Evolutionary conservation across 2,888 invertebrate genomes (phyloP).

Genomic region (Tipula helvola): DNA sequence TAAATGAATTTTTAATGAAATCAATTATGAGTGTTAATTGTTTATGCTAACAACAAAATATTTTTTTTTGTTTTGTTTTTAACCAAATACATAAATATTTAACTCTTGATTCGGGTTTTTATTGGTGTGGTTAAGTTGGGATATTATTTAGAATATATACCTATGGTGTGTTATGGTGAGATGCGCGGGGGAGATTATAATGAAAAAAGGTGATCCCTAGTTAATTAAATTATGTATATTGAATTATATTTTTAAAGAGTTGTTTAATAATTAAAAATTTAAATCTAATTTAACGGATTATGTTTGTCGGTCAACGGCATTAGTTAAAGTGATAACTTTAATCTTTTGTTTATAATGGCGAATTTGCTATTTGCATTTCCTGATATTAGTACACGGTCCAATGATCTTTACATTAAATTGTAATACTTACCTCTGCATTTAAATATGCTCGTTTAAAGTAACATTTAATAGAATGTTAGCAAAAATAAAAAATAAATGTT

Average conservation of each 20-base stretch:
- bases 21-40: constrained; percentile 4
- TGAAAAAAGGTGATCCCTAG: neutral
- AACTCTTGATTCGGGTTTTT: neutral
- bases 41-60: neutral
- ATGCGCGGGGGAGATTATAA: neutral
- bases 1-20: neutral
- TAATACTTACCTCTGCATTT: too few species aligned
- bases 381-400: too few species aligned
- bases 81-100: neutral
- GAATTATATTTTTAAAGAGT: neutral
- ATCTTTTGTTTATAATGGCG: too few species aligned
- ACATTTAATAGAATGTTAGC: too few species aligned
- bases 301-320: neutral
- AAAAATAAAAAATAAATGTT: too few species aligned
- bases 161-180: neutral
- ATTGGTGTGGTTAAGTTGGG: neutral
- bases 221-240: neutral
- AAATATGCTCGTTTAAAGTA: too few species aligned
- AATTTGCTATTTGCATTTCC: too few species aligned
- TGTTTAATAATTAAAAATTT: neutral
- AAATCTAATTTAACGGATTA: neutral
- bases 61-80: neutral
- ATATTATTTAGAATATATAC: neutral
- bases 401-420: too few species aligned
- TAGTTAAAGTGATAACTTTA: too few species aligned